Conservation (phyloP, 2,797 vertebrate species). For the Peromyscus eremicus region DNA sequence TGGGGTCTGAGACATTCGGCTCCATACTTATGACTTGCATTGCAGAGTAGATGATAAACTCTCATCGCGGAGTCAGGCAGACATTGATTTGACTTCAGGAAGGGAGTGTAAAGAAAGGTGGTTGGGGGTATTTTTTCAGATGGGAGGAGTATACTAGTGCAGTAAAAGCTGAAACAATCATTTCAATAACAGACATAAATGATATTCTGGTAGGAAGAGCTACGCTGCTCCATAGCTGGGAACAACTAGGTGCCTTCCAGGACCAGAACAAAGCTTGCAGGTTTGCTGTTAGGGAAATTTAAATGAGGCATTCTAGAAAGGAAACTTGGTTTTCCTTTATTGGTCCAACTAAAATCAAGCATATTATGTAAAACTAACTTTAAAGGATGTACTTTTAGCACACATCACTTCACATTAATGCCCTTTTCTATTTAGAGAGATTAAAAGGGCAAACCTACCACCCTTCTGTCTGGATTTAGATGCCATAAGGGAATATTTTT, state of each 20-base stretch:
- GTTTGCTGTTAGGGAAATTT: neutral
- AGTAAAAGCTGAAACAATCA: neutral
- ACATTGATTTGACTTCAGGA: neutral
- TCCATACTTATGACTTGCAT: neutral
- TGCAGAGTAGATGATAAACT: neutral
- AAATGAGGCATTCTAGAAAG: neutral
- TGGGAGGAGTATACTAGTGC: neutral
- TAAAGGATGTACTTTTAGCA: neutral
- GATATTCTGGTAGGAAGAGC: neutral
- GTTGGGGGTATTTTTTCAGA: neutral
- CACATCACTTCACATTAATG: neutral
- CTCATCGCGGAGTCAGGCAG: neutral
- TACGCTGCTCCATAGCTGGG: neutral
- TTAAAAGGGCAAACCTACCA: neutral
- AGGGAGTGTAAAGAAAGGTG: neutral
- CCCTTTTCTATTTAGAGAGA: constrained; percentile 1
- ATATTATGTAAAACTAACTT: neutral
- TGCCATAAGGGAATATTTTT: neutral
- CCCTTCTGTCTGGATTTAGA: constrained; percentile 22
- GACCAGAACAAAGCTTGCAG: neutral
- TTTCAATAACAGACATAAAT: neutral
- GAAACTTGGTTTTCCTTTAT: constrained; percentile 30
- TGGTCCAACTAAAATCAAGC: neutral
- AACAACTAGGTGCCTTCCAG: neutral
- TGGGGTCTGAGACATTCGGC: constrained; percentile 1